Evolutionary conservation across 1,140 invertebrate species (phyloP), one percentile per base, ranked within the genome.

Genomic region (Drosophila sechellia): DNA sequence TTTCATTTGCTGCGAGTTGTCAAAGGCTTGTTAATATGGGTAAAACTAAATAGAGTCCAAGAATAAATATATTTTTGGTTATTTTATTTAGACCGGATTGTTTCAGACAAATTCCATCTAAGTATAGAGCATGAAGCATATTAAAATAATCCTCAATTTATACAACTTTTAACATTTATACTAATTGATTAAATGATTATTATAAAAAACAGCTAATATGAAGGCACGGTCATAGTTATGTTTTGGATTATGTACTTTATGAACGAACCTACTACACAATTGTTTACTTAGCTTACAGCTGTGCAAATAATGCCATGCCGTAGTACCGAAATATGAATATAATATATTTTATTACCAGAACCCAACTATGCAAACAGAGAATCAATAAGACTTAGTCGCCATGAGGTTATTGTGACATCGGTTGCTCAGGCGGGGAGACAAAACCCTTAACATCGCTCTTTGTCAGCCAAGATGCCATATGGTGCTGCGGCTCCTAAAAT

Each of bases 401-500:
- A 8, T 27, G 50, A 39, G 54, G 43, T 53, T 59, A 25, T 79
- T 60, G 59, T 52, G 31, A 50, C 59, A 73, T 55, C 53, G 25
- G 20, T 54, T 52, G 56, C 12, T 42, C 5, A n/a, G 42, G 40
- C 1, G 0, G 1, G 20, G 4, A 40, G 5, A 37, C 31, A 13
- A 17, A 49, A 25, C 50, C 42, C 40, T 68, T 57, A 39, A 46
- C 60, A 77, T 70, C 60, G 34, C 15, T 77, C 53, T 66, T 69
- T 79, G 80, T 61, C 72, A 49, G 37, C 35, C 48, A 10, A 58
- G 48, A 31, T 57, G 69, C 69, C 81, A 86, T 86, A 86, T 86
- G 81, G 64, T 71, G 81, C 55, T 25, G 45, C 31, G 73, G 43
- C 27, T 52, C 11, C 40, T 11, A 22, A 55, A 61, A 20, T 40